Conservation (phyloP, 2,797 vertebrate species). For the Chelon auratus region DNA sequence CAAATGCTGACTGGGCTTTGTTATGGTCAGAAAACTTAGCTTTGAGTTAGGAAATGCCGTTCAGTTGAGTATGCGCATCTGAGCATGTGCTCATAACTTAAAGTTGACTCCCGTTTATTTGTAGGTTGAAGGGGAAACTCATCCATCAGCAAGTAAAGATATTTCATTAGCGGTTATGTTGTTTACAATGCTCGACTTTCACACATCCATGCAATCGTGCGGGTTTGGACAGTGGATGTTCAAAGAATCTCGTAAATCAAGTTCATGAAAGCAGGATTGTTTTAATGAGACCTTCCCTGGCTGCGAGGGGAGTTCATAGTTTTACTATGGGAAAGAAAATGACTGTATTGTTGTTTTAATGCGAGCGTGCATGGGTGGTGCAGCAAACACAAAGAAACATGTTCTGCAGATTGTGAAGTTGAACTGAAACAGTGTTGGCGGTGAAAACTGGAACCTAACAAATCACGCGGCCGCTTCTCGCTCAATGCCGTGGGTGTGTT, state of each 20-base stretch:
- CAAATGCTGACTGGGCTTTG: conserved; percentile 55
- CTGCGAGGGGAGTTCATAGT: conserved; percentile 21
- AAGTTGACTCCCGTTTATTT: conserved; percentile 37
- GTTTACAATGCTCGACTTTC: conserved; percentile 55
- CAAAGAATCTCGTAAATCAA: conserved; percentile 54
- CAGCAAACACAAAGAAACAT: conserved; percentile 16
- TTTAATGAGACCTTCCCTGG: conserved; percentile 30
- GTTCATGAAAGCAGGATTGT: conserved; percentile 40
- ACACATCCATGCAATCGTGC: conserved; percentile 29
- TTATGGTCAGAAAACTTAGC: conserved; percentile 56
- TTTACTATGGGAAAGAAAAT: conserved; percentile 28
- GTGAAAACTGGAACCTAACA: conserved; percentile 4
- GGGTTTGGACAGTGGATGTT: conserved; percentile 35
- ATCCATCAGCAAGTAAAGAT: conserved; percentile 36
- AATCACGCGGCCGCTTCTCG: background rate
- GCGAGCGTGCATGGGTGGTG: conserved; percentile 3
- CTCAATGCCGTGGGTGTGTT: background rate
- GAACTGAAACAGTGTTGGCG: background rate
- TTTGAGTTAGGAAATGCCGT: conserved; percentile 53
- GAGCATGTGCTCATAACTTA: conserved; percentile 30
- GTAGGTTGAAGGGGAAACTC: conserved; percentile 42
- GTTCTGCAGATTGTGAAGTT: conserved; percentile 13
- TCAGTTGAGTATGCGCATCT: conserved; percentile 36
- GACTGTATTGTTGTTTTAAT: conserved; percentile 3
- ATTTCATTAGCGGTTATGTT: conserved; percentile 62